Evolutionary conservation across 2,888 invertebrate genomes (phyloP).

Genomic region (Apamea crenata): DNA sequence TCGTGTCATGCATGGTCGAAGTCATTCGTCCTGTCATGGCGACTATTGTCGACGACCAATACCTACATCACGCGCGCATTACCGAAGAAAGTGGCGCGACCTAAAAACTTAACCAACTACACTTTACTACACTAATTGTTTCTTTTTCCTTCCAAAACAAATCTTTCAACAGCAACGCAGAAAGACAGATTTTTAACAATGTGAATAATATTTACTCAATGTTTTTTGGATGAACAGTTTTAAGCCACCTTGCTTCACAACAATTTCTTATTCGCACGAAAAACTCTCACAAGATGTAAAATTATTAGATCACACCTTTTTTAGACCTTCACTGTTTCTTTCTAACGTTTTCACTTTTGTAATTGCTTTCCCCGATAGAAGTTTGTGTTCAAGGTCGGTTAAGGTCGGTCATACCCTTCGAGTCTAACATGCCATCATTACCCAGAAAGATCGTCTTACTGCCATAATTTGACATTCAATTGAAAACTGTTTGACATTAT

Average conservation of each 20-base stretch:
- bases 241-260: background rate
- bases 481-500: no score
- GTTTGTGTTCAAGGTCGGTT: background rate
- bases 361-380: background rate
- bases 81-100: constrained; percentile 53
- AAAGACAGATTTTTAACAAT: background rate
- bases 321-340: background rate
- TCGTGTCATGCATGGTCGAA: constrained; percentile 13
- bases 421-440: background rate
- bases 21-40: constrained; percentile 18
- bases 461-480: no score
- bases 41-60: constrained; percentile 11
- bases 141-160: constrained; percentile 22
- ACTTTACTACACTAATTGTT: background rate
- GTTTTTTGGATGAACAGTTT: no score
- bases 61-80: constrained; percentile 35
- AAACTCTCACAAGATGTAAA: background rate
- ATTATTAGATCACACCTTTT: background rate
- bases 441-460: background rate
- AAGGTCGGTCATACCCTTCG: background rate
- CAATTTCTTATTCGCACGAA: background rate
- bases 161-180: background rate
- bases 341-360: background rate
- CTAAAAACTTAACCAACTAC: constrained; percentile 30
- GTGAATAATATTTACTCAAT: constrained; percentile 1